These are phyloP conservation scores for Scaptodrosophila latifasciaeformis DNA, from an alignment of 2,888 invertebrate genomes.

Conservation along the genomic window DNA sequence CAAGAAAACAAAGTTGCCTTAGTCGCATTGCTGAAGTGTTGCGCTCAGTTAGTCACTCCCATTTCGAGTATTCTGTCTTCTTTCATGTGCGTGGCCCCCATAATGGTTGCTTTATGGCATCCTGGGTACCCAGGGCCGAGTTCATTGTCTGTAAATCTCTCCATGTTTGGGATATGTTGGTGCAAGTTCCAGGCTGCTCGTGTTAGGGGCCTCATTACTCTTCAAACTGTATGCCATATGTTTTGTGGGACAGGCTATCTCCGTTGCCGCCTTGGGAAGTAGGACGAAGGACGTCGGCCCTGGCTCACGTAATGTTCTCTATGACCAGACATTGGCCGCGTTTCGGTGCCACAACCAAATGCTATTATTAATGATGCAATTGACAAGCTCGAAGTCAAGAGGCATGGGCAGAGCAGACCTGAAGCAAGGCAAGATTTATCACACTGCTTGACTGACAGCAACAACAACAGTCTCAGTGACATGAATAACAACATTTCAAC, in stretches of 20 bases:
- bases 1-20: constrained; percentile 12
- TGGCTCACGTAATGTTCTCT: too few relatives aligned
- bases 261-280: too few relatives aligned
- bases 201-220: too few relatives aligned
- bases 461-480: background rate
- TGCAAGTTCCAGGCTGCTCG: too few relatives aligned
- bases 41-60: too few relatives aligned
- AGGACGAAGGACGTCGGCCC: too few relatives aligned
- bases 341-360: too few relatives aligned
- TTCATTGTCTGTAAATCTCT: constrained; percentile 30
- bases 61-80: background rate
- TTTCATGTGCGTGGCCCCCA: background rate
- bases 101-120: background rate
- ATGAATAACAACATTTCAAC: too few relatives aligned
- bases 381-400: constrained; percentile 19
- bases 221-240: constrained; percentile 12
- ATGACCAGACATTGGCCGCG: too few relatives aligned
- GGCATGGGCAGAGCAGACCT: constrained; percentile 1
- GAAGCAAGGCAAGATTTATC: background rate
- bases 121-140: background rate
- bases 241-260: constrained; percentile 2
- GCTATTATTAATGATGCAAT: constrained; percentile 37
- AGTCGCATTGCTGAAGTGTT: too few relatives aligned
- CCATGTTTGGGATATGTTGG: too few relatives aligned
- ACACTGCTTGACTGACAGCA: background rate